phyloP scores from a whole-genome alignment of 2,888 invertebrate genomes.

The Amaurobius ferox region DNA sequence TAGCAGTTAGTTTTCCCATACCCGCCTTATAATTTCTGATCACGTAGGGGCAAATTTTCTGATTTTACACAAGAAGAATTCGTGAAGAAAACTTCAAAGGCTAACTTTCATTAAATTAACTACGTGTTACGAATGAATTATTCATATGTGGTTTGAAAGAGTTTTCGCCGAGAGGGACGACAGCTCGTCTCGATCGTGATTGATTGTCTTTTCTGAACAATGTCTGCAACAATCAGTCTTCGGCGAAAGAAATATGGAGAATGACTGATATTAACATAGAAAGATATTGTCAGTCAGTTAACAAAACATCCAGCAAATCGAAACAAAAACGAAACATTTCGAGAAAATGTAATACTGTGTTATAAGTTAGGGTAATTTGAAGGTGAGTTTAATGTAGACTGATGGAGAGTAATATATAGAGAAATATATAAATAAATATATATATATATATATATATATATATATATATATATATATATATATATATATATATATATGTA shows the following conservation, averaged over 20 bases:
- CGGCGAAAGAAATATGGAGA: not conserved
- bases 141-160: not conserved
- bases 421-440: too few relatives aligned
- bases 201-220: constrained; percentile 1
- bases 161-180: not conserved
- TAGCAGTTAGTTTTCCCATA: not conserved
- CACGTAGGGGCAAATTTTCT: constrained; percentile 1
- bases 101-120: constrained; percentile 3
- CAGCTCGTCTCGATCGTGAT: not conserved
- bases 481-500: constrained; percentile 19
- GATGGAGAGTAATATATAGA: too few relatives aligned
- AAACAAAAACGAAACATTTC: too few relatives aligned
- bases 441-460: too few relatives aligned
- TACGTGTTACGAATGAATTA: constrained; percentile 4
- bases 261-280: not conserved
- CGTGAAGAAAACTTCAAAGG: constrained; percentile 1
- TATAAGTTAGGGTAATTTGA: too few relatives aligned
- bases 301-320: too few relatives aligned
- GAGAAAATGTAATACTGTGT: too few relatives aligned
- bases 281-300: not conserved
- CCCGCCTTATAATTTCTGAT: not conserved
- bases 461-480: too few relatives aligned
- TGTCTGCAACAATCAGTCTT: not conserved
- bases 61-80: constrained; percentile 8
- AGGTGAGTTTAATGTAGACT: too few relatives aligned